Conservation (phyloP, 2,797 vertebrate genomes). For the Numenius phaeopus region DNA sequence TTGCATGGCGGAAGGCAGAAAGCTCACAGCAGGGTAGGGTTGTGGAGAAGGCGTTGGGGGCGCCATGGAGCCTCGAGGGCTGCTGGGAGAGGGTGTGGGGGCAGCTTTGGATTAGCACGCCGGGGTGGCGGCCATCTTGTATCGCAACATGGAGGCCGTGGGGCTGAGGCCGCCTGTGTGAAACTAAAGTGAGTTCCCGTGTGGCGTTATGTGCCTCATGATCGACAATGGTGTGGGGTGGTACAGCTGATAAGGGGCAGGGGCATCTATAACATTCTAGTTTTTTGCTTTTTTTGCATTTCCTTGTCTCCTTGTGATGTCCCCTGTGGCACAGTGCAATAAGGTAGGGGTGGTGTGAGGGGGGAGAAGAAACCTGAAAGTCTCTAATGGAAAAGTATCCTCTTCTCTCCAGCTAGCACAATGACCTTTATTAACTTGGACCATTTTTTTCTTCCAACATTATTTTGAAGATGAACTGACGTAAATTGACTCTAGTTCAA, state of each 20-base stretch:
- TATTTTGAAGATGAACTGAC: neutral
- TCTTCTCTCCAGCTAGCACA: neutral
- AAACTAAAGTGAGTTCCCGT: neutral
- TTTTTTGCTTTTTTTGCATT: neutral
- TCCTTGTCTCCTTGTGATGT: neutral
- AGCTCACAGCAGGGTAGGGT: neutral
- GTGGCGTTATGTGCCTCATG: accelerated
- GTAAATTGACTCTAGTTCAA: neutral
- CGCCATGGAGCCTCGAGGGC: accelerated
- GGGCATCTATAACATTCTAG: neutral
- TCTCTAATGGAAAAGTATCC: neutral
- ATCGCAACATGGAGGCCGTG: accelerated
- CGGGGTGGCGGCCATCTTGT: neutral
- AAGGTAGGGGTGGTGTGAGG: neutral
- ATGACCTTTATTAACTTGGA: neutral
- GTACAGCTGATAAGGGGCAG: neutral
- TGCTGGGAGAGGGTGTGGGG: accelerated
- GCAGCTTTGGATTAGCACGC: no score
- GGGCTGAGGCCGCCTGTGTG: neutral
- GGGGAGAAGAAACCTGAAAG: neutral
- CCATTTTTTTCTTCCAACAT: neutral
- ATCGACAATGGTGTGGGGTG: accelerated
- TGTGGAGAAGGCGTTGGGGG: neutral
- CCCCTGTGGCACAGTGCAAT: accelerated
- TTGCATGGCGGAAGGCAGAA: neutral